Percentiles rank a stretch among this genome's conserved stretches.
Evolutionary conservation across 2,888 invertebrate species (phyloP).

Genomic region (Tipula helvola): DNA sequence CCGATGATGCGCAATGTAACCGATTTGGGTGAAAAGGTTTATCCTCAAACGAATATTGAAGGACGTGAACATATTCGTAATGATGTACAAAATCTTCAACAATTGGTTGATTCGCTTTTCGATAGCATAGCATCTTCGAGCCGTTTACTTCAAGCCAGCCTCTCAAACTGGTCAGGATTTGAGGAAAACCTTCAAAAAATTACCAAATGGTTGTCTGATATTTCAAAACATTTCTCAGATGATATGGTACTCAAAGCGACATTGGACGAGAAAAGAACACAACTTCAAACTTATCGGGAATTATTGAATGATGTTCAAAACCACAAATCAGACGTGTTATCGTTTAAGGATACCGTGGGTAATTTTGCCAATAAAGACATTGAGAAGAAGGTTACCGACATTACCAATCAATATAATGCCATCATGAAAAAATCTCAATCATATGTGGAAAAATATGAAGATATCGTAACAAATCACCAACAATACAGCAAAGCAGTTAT

Average conservation of each 20-base stretch:
- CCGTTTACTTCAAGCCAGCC: slow-evolving; percentile 68
- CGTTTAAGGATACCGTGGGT: slow-evolving; percentile 67
- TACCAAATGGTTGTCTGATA: slow-evolving; percentile 62
- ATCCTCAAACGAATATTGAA: slow-evolving; percentile 72
- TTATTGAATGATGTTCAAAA: slow-evolving; percentile 70
- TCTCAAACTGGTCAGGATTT: slow-evolving; percentile 80
- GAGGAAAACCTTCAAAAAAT: slow-evolving; percentile 73
- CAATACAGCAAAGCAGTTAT: slow-evolving; percentile 76
- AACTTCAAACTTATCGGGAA: slow-evolving; percentile 71
- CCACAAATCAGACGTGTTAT: slow-evolving; percentile 74
- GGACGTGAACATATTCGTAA: slow-evolving; percentile 74
- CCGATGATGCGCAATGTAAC: slow-evolving; percentile 69
- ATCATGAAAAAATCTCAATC: slow-evolving; percentile 57
- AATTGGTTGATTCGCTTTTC: slow-evolving; percentile 66
- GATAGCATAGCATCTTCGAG: slow-evolving; percentile 68
- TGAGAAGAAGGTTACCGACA: slow-evolving; percentile 52
- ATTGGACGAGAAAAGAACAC: slow-evolving; percentile 81
- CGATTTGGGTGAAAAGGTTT: slow-evolving; percentile 79
- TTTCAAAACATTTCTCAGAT: slow-evolving; percentile 60
- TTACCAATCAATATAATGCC: slow-evolving; percentile 59
- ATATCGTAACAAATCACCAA: slow-evolving; percentile 78
- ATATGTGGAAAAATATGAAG: slow-evolving; percentile 76
- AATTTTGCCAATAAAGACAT: slow-evolving; percentile 68
- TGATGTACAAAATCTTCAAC: slow-evolving; percentile 73
- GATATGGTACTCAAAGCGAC: slow-evolving; percentile 74